phyloP scores from a whole-genome alignment of 2,113 vertebrate species.

The Astur gentilis region DNA sequence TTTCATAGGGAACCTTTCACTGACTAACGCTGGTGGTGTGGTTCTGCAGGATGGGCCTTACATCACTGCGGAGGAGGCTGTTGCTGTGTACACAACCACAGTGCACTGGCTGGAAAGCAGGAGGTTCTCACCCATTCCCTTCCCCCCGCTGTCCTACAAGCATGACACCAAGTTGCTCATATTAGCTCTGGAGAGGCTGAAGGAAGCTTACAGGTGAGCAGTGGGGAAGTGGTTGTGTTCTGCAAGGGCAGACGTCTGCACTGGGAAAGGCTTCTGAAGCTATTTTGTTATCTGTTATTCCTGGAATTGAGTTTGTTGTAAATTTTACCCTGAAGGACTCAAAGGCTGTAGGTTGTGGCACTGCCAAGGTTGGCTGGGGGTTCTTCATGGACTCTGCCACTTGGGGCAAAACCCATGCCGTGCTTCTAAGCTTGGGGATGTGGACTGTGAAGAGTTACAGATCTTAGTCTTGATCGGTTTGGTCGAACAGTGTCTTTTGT shows the following conservation, averaged over 20 bases:
- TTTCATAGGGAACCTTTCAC: neutral
- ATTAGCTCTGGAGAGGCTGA: constrained; percentile 94
- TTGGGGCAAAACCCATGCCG: accelerated
- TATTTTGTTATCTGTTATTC: neutral
- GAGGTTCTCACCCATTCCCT: constrained; percentile 96
- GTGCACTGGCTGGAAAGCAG: constrained; percentile 99
- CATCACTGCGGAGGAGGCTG: constrained; percentile 97
- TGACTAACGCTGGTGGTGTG: neutral
- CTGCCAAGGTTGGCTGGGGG: neutral
- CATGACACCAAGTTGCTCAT: constrained; percentile 98
- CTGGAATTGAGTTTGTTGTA: accelerated
- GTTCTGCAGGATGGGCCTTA: constrained; percentile 91
- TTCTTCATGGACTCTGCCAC: neutral
- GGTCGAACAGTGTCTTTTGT: neutral
- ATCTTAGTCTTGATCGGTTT: neutral
- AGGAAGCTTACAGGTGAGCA: constrained; percentile 95
- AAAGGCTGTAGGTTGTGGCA: neutral
- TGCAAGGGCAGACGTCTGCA: neutral
- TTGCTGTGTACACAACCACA: constrained; percentile 99
- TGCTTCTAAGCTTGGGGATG: neutral
- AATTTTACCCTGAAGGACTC: neutral
- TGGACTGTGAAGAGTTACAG: neutral
- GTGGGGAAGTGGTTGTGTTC: neutral
- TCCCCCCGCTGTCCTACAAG: constrained; percentile 95
- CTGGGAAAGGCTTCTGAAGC: neutral